These are phyloP conservation scores for Tenebrosternarchus preto DNA, from an alignment of 2,113 vertebrate genomes.

Conservation along the genomic window DNA sequence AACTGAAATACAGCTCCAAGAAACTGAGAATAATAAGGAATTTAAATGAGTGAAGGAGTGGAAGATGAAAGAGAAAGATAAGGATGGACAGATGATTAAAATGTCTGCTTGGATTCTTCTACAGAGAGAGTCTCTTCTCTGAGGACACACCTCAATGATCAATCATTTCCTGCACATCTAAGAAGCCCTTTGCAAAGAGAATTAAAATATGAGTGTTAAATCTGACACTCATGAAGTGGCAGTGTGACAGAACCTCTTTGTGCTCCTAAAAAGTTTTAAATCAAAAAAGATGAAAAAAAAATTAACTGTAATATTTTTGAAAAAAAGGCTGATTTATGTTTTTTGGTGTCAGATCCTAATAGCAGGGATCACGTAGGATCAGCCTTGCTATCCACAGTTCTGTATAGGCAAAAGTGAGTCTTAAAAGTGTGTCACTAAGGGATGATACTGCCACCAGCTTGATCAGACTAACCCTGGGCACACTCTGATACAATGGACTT, in stretches of 20 bases:
- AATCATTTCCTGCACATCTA: slow-evolving; percentile 28
- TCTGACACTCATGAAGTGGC: not conserved
- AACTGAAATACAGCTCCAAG: slow-evolving; percentile 15
- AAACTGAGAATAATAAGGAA: not conserved
- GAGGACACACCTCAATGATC: slow-evolving; percentile 10
- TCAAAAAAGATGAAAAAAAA: not conserved
- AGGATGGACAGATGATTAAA: slow-evolving; percentile 25
- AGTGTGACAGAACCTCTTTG: slow-evolving; percentile 6
- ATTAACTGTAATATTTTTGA: slow-evolving; percentile 2
- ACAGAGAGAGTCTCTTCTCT: slow-evolving; percentile 1
- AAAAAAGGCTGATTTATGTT: not conserved
- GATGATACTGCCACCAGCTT: not conserved
- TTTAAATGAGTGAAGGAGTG: slow-evolving; percentile 14
- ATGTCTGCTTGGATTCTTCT: slow-evolving; percentile 8
- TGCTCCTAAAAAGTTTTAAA: slow-evolving; percentile 23
- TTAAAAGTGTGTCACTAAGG: not conserved
- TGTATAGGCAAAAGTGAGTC: slow-evolving; percentile 10
- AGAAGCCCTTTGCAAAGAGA: slow-evolving; percentile 15
- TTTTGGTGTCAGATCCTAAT: slow-evolving; percentile 9
- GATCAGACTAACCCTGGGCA: not conserved
- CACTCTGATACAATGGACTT: not conserved
- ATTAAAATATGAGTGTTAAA: slow-evolving; percentile 1
- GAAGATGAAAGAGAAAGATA: slow-evolving; percentile 26
- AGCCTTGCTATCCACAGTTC: slow-evolving; percentile 13
- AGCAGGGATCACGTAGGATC: slow-evolving; percentile 7